Conservation (phyloP, 2,113 vertebrate species). For the Mus musculus region GRCm39 chr19:3814501-3815000, state of each 20-base stretch:
- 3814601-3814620: not conserved
- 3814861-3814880: not conserved
- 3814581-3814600: not conserved
- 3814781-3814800: not conserved
- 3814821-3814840: not conserved
- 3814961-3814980: not conserved
- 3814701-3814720: too few species aligned
- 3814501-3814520: not conserved
- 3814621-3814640: not conserved
- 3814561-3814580: not conserved
- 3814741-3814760: not conserved
- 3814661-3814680: not conserved
- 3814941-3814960: not conserved
- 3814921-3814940: not conserved
- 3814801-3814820: not conserved
- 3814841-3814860: not conserved
- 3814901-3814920: not conserved
- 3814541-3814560: not conserved
- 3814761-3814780: not conserved
- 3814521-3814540: not conserved
- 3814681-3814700: not conserved
- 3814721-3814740: not conserved
- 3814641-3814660: not conserved
- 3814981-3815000: not conserved
- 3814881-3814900: not conserved